Evolutionary conservation across 2,888 invertebrate species (phyloP).

Genomic region (Pelosia muscerda): DNA sequence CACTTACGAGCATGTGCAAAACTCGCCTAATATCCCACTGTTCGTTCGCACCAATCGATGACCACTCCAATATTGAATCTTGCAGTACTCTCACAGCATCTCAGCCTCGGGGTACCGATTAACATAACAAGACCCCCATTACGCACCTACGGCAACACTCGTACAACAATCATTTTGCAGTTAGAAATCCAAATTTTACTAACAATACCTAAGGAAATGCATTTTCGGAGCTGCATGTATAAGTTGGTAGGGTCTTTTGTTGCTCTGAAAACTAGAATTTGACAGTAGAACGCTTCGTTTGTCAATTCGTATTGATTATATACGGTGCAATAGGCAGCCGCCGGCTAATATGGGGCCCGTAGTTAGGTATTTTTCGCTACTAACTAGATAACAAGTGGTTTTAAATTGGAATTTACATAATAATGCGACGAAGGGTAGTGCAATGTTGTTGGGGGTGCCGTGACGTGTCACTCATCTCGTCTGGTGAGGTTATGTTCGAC

Average conservation of each 20-base stretch:
- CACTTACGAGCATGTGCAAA: conserved; percentile 26
- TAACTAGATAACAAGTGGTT: conserved; percentile 87
- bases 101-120: conserved; percentile 77
- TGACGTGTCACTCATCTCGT: conserved; percentile 53
- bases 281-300: conserved; percentile 86
- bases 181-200: conserved; percentile 28
- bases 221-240: conserved; percentile 26
- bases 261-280: conserved; percentile 82
- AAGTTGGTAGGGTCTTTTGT: conserved; percentile 55
- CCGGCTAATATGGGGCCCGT: conserved; percentile 75
- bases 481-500: conserved; percentile 41
- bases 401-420: conserved; percentile 86
- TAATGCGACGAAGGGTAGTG: conserved; percentile 71
- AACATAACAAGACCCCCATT: conserved; percentile 86
- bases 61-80: conserved; percentile 66
- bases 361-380: conserved; percentile 84
- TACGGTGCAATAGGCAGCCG: conserved; percentile 78
- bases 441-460: conserved; percentile 67
- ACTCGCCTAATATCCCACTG: conserved; percentile 48
- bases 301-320: conserved; percentile 86
- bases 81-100: conserved; percentile 64
- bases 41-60: conserved; percentile 65
- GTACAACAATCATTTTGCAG: conserved; percentile 43
- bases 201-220: not conserved
- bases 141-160: conserved; percentile 71